Percentiles rank a stretch among this genome's conserved stretches.
Evolutionary conservation across 2,888 invertebrate species (phyloP).

Genomic region (Frankliniella fusca): DNA sequence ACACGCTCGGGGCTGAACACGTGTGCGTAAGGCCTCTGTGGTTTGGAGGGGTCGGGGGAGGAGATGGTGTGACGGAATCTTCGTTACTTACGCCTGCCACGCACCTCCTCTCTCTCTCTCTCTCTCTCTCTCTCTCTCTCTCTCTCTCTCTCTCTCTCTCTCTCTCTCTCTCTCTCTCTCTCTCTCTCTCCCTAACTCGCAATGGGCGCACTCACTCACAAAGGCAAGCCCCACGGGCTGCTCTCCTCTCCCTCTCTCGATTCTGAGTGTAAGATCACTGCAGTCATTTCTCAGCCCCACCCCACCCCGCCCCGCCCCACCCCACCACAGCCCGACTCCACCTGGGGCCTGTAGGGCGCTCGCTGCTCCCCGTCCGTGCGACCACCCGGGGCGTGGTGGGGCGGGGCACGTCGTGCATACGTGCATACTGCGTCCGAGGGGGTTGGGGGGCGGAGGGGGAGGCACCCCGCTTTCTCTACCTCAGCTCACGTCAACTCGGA

Average conservation of each 20-base stretch:
- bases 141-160: background rate
- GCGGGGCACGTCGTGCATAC: background rate
- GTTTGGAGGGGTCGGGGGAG: background rate
- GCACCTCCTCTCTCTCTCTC: background rate
- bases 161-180: background rate
- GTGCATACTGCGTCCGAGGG: too few species aligned
- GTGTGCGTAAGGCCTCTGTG: background rate
- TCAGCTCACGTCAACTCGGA: too few species aligned
- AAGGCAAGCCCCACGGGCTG: background rate
- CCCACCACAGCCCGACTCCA: too few species aligned
- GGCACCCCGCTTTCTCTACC: too few species aligned
- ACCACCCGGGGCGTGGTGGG: background rate
- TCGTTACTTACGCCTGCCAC: background rate
- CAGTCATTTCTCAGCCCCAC: too few species aligned
- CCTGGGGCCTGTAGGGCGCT: background rate
- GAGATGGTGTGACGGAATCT: background rate
- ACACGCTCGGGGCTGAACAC: background rate
- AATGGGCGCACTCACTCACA: background rate
- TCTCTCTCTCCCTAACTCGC: background rate
- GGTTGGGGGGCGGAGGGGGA: too few species aligned
- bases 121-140: background rate
- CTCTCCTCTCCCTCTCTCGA: background rate
- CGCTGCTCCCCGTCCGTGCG: background rate
- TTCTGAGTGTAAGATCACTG: background rate
- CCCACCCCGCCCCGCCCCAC: too few species aligned